These are phyloP conservation scores for Patella pellucida DNA, from an alignment of 2,888 invertebrate species.

Conservation along the genomic window DNA sequence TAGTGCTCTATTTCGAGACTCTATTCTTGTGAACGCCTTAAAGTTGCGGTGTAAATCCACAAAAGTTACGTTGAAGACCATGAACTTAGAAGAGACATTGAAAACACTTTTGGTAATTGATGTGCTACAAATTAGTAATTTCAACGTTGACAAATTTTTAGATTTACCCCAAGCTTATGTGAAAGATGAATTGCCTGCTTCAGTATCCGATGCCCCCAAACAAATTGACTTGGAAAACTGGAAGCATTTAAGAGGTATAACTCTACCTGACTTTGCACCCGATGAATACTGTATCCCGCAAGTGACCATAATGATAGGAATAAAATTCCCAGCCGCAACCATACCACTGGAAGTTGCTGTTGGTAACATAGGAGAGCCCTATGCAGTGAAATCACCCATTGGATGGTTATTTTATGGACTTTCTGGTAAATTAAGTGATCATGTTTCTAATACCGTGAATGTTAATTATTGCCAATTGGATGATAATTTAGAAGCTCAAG, in stretches of 20 bases:
- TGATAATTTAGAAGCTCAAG: constrained; percentile 87
- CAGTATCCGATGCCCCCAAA: neutral
- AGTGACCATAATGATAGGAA: constrained; percentile 11
- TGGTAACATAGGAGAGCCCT: constrained; percentile 19
- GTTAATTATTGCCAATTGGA: constrained; percentile 64
- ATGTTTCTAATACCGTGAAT: neutral
- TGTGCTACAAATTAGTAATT: too few species aligned
- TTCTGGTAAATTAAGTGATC: constrained; percentile 3
- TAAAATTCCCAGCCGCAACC: constrained; percentile 10
- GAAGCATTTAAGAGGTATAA: constrained; percentile 12
- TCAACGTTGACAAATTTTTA: neutral
- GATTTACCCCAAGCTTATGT: constrained; percentile 5
- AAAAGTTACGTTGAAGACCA: too few species aligned
- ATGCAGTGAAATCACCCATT: constrained; percentile 22
- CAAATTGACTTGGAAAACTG: constrained; percentile 12
- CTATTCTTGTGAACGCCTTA: neutral
- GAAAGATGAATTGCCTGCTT: neutral
- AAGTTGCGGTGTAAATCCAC: neutral
- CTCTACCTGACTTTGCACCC: neutral
- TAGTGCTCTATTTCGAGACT: neutral
- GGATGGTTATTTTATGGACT: constrained; percentile 33
- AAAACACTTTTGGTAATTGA: too few species aligned
- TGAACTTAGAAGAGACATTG: too few species aligned
- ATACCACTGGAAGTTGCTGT: constrained; percentile 8
- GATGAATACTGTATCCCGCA: neutral